These are phyloP conservation scores for Buathra laborator DNA, from an alignment of 2,888 invertebrate species.

Conservation along the genomic window DNA sequence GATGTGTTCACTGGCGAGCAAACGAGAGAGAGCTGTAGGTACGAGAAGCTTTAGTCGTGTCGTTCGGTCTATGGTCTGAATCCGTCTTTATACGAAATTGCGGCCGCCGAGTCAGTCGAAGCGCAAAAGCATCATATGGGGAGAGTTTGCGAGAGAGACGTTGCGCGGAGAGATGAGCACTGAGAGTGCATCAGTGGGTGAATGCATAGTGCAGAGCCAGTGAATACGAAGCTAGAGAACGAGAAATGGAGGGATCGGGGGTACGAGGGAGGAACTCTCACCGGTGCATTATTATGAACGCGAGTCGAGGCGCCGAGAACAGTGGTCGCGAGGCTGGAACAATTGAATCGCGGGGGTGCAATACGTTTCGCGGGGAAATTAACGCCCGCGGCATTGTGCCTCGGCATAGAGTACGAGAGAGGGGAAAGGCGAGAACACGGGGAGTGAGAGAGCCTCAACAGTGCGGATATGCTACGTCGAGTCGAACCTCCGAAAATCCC, in stretches of 20 bases:
- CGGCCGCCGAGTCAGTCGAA: slow-evolving; percentile 50
- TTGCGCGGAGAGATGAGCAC: slow-evolving; percentile 35
- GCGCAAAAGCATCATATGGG: slow-evolving; percentile 39
- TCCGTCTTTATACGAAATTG: slow-evolving; percentile 57
- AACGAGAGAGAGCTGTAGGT: neutral
- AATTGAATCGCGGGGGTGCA: slow-evolving; percentile 83
- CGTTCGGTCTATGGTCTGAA: slow-evolving; percentile 26
- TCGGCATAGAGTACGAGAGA: neutral
- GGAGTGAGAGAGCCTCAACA: slow-evolving; percentile 16
- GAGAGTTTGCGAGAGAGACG: slow-evolving; percentile 24
- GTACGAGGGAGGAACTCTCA: slow-evolving; percentile 45
- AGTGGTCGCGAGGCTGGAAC: slow-evolving; percentile 77
- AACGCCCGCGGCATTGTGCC: slow-evolving; percentile 82
- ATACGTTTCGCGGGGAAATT: slow-evolving; percentile 84
- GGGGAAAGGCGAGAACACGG: slow-evolving; percentile 39
- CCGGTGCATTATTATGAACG: slow-evolving; percentile 71
- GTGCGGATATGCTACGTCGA: slow-evolving; percentile 54
- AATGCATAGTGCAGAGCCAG: slow-evolving; percentile 69
- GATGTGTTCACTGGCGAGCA: neutral
- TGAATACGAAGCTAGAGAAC: slow-evolving; percentile 66
- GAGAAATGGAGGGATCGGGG: slow-evolving; percentile 57
- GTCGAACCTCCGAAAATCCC: slow-evolving; percentile 48
- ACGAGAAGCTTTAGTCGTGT: slow-evolving; percentile 7
- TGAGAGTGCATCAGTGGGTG: slow-evolving; percentile 55
- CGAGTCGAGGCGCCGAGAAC: slow-evolving; percentile 66